Conservation (phyloP, 2,797 vertebrate genomes). For the Chaenodraco wilsoni region DNA sequence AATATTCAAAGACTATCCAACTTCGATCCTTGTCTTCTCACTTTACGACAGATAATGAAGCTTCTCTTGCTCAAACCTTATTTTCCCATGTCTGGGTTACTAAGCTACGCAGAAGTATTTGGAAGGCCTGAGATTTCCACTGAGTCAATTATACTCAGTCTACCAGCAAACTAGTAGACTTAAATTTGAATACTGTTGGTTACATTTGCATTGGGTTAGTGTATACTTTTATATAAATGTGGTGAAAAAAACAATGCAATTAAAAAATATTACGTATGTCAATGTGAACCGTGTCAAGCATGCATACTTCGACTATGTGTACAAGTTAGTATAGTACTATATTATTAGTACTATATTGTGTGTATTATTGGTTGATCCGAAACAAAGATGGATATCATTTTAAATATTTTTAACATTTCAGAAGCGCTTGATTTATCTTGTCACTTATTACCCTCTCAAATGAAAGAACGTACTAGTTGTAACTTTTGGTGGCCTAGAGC, state of each 20-base stretch:
- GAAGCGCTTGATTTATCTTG: slow-evolving; percentile 44
- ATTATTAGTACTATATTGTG: slow-evolving; percentile 47
- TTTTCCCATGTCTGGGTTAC: slow-evolving; percentile 7
- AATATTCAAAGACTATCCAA: slow-evolving; percentile 7
- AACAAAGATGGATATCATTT: slow-evolving; percentile 41
- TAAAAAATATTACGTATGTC: slow-evolving; percentile 32
- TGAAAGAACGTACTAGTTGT: slow-evolving; percentile 6
- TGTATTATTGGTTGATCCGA: slow-evolving; percentile 54
- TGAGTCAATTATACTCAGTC: slow-evolving; percentile 29
- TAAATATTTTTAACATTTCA: slow-evolving; percentile 48
- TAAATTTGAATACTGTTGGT: slow-evolving; percentile 26
- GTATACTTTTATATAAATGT: slow-evolving; percentile 5
- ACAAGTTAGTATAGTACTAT: slow-evolving; percentile 43
- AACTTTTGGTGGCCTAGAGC: slow-evolving; percentile 1
- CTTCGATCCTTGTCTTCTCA: too few relatives aligned
- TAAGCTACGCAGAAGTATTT: slow-evolving; percentile 34
- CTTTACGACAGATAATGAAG: slow-evolving; percentile 8
- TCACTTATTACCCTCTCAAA: slow-evolving; percentile 5
- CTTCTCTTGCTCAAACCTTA: slow-evolving; percentile 18
- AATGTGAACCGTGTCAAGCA: slow-evolving; percentile 49
- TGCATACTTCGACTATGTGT: slow-evolving; percentile 47
- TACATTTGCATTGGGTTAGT: slow-evolving; percentile 25
- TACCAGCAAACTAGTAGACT: slow-evolving; percentile 26
- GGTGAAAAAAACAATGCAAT: slow-evolving; percentile 25
- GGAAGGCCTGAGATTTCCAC: slow-evolving; percentile 46